Evolutionary conservation across 2,113 vertebrate genomes (phyloP).

Genomic region (Carlito syrichta): DNA sequence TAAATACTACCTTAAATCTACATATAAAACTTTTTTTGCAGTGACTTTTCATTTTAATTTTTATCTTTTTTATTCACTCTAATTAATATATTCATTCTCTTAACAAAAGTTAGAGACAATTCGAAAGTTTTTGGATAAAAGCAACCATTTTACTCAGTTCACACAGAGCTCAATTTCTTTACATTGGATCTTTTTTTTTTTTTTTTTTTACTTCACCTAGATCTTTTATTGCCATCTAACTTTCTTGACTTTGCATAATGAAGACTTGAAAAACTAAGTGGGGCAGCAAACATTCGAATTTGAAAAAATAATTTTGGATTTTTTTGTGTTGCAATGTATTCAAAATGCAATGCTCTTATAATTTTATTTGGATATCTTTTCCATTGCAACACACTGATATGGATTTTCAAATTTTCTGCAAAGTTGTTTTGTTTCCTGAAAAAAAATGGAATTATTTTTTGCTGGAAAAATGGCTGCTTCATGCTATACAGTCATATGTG

Average conservation of each 20-base stretch:
- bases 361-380: background rate
- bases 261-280: background rate
- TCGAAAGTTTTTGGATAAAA: slow-evolving; percentile 46
- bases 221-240: background rate
- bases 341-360: background rate
- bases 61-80: slow-evolving; percentile 11
- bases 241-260: background rate
- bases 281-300: background rate
- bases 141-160: slow-evolving; percentile 33
- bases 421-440: background rate
- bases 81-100: slow-evolving; percentile 37
- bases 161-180: slow-evolving; percentile 26
- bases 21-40: background rate
- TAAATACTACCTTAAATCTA: background rate
- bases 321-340: slow-evolving; percentile 8
- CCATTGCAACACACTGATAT: background rate
- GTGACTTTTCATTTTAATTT: slow-evolving; percentile 33
- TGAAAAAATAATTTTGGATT: background rate
- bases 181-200: slow-evolving; percentile 25
- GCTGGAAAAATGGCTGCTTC: background rate
- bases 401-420: background rate
- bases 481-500: background rate
- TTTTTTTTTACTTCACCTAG: background rate
- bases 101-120: slow-evolving; percentile 38
- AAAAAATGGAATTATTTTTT: slow-evolving; percentile 15